phyloP scores from a whole-genome alignment of 2,113 vertebrate species.

The Bungarus multicinctus region DNA sequence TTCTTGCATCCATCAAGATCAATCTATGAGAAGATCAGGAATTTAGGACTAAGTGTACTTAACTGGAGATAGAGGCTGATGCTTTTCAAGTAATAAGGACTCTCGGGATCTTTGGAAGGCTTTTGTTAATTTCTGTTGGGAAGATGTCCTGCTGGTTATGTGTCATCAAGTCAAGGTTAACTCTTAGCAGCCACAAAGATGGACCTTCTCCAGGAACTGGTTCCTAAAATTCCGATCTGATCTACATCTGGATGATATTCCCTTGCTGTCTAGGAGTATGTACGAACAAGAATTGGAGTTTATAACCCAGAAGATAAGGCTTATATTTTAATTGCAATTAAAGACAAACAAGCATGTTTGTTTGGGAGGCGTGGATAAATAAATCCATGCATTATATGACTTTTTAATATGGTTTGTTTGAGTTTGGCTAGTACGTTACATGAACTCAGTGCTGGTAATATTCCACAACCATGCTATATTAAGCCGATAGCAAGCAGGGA shows the following conservation, averaged over 20 bases:
- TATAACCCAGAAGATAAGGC: neutral
- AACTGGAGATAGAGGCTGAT: neutral
- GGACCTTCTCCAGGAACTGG: neutral
- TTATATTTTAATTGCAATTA: neutral
- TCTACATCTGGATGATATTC: neutral
- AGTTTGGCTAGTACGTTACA: neutral
- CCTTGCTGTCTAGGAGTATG: neutral
- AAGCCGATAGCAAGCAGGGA: neutral
- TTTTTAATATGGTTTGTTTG: neutral
- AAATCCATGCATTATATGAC: neutral
- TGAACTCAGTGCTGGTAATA: neutral
- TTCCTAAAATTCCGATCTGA: neutral
- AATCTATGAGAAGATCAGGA: neutral
- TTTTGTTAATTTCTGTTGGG: neutral
- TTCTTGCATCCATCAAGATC: neutral
- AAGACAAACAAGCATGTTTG: neutral
- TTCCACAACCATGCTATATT: neutral
- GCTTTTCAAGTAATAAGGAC: neutral
- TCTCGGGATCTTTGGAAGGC: neutral
- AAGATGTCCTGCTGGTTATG: neutral
- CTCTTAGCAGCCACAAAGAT: neutral
- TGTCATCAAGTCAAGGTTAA: neutral
- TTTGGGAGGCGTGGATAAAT: neutral
- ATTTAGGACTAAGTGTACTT: neutral
- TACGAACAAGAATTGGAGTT: neutral